These are phyloP conservation scores for Aulostomus chinensis DNA, from an alignment of 2,797 vertebrate genomes.

Conservation along the genomic window DNA sequence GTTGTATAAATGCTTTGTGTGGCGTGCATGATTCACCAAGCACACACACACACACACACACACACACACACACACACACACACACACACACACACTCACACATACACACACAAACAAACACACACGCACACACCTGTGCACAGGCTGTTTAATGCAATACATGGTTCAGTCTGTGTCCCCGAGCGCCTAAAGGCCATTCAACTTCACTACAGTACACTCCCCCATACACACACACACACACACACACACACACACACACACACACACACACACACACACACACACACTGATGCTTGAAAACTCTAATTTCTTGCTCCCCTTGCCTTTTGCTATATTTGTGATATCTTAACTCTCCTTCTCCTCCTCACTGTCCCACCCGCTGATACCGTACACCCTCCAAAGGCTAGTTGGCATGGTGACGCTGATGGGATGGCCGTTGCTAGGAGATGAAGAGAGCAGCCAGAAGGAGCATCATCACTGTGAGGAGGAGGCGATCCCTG, in stretches of 20 bases:
- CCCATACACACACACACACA: slow-evolving; percentile 18
- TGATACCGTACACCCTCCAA: slow-evolving; percentile 63
- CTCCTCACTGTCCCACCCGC: slow-evolving; percentile 30
- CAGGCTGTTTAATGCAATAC: slow-evolving; percentile 46
- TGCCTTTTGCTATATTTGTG: slow-evolving; percentile 40
- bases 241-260: slow-evolving; percentile 20
- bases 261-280: slow-evolving; percentile 16
- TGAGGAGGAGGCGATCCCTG: slow-evolving; percentile 90
- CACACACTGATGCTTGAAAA: slow-evolving; percentile 47
- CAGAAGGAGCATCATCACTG: slow-evolving; percentile 88
- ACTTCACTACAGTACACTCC: slow-evolving; percentile 16
- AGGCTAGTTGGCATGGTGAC: slow-evolving; percentile 73
- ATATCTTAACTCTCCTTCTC: slow-evolving; percentile 25
- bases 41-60: slow-evolving; percentile 23
- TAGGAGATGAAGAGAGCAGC: slow-evolving; percentile 90
- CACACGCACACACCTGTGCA: slow-evolving; percentile 46
- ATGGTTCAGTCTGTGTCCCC: slow-evolving; percentile 54
- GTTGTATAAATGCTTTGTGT: slow-evolving; percentile 69
- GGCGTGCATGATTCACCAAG: slow-evolving; percentile 63
- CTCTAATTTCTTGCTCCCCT: slow-evolving; percentile 46
- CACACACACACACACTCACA: slow-evolving; percentile 19
- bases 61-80: slow-evolving; percentile 25
- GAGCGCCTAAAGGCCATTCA: slow-evolving; percentile 41
- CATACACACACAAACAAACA: slow-evolving; percentile 24
- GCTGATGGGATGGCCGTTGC: slow-evolving; percentile 70